phyloP scores from a whole-genome alignment of 2,888 invertebrate species.

The Campopleginae sp. region DNA sequence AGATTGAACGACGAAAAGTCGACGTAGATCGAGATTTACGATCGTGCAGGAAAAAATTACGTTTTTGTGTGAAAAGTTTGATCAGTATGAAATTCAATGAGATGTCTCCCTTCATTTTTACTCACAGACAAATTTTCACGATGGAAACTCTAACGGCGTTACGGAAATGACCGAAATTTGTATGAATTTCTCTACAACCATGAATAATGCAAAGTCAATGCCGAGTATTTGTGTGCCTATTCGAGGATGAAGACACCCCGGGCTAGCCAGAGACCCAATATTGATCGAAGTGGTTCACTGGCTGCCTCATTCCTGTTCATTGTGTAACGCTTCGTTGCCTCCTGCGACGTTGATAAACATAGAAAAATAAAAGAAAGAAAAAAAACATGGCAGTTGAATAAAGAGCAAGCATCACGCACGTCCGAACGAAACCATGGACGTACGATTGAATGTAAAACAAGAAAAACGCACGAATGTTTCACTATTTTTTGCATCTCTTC shows the following conservation, averaged over 20 bases:
- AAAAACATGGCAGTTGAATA: constrained; percentile 14
- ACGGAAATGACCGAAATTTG: neutral
- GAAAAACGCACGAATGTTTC: neutral
- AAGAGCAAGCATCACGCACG: constrained; percentile 13
- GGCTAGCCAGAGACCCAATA: constrained; percentile 27
- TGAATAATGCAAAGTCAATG: neutral
- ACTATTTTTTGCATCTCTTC: constrained; percentile 1
- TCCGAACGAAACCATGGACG: constrained; percentile 10
- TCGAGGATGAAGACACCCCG: constrained; percentile 50
- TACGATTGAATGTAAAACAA: constrained; percentile 3
- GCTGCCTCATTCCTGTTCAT: constrained; percentile 34
- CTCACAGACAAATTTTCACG: neutral
- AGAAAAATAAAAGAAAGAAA: constrained; percentile 29
- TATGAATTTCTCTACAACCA: constrained; percentile 1
- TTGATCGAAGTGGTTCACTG: constrained; percentile 59
- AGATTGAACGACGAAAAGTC: neutral
- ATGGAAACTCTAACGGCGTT: neutral
- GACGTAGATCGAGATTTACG: neutral
- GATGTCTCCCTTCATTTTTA: neutral
- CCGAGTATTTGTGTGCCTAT: constrained; percentile 34
- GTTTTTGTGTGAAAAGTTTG: neutral
- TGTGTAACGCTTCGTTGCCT: constrained; percentile 52
- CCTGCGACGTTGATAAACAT: constrained; percentile 40
- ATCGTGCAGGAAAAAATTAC: neutral
- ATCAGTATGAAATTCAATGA: neutral